phyloP scores from a whole-genome alignment of 2,888 invertebrate genomes.

The Glyphotaelius pellucidus region DNA sequence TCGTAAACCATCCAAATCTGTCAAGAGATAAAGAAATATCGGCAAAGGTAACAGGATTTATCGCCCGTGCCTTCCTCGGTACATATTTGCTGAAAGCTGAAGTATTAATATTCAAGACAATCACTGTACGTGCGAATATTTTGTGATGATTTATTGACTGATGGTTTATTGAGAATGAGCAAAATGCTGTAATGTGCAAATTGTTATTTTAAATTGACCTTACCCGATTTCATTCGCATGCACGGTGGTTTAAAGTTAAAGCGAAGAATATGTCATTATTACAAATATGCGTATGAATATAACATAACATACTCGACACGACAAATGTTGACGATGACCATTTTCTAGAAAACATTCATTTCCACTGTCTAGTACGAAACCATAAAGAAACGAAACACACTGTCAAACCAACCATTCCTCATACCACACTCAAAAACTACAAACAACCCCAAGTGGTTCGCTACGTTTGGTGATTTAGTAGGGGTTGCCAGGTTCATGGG shows the following conservation, averaged over 20 bases:
- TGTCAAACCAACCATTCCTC: too few relatives aligned
- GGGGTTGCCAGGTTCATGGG: too few relatives aligned
- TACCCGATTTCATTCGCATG: neutral
- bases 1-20: slow-evolving; percentile 35
- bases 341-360: too few relatives aligned
- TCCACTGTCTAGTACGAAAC: too few relatives aligned
- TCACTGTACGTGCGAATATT: neutral
- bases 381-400: too few relatives aligned
- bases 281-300: too few relatives aligned
- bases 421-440: too few relatives aligned
- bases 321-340: too few relatives aligned
- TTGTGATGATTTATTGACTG: neutral
- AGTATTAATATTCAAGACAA: neutral
- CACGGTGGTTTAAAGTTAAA: neutral
- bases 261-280: neutral
- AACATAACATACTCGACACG: too few relatives aligned
- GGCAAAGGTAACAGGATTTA: slow-evolving; percentile 21
- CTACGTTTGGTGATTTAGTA: too few relatives aligned
- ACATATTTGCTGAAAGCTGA: slow-evolving; percentile 12
- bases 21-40: slow-evolving; percentile 17
- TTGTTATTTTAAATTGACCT: neutral
- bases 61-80: neutral
- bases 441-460: too few relatives aligned
- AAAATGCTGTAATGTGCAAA: neutral
- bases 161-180: neutral